Percentiles rank a stretch among this genome's conserved stretches.
These are phyloP conservation scores for Achlya flavicornis DNA, from an alignment of 2,888 invertebrate genomes.

Conservation along the genomic window DNA sequence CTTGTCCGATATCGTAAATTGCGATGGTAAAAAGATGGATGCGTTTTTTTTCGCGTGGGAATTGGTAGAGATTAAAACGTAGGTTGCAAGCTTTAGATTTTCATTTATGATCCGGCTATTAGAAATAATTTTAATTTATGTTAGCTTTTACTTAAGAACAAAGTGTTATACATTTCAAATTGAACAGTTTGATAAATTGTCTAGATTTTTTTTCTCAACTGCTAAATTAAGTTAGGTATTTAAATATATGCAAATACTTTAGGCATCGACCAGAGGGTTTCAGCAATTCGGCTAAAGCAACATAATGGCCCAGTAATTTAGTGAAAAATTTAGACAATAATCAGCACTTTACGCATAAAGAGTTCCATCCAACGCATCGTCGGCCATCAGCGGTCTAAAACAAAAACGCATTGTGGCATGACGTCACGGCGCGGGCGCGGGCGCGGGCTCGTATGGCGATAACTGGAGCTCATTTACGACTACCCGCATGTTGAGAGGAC, in stretches of 20 bases:
- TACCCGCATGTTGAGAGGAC: conserved; percentile 75
- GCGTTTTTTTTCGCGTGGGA: conserved; percentile 54
- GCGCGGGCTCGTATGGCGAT: not conserved
- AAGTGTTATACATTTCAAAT: too few relatives aligned
- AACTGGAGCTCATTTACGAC: conserved; percentile 58
- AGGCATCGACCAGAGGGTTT: too few relatives aligned
- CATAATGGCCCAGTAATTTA: not conserved
- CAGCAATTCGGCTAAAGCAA: too few relatives aligned
- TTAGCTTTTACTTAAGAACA: not conserved
- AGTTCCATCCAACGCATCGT: not conserved
- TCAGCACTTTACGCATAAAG: not conserved
- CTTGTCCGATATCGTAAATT: conserved; percentile 36
- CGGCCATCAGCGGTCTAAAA: conserved; percentile 39
- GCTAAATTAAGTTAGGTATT: too few relatives aligned
- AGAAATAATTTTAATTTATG: not conserved
- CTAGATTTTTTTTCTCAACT: too few relatives aligned
- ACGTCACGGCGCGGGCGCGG: conserved; percentile 51
- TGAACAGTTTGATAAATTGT: not conserved
- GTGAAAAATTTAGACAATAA: not conserved
- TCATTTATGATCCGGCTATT: conserved; percentile 13
- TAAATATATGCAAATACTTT: too few relatives aligned
- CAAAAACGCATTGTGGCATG: conserved; percentile 69
- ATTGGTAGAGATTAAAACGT: not conserved
- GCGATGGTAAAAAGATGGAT: conserved; percentile 40
- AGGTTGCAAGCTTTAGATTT: not conserved